Percentiles rank a stretch among this genome's conserved stretches.
phyloP scores from a whole-genome alignment of 2,888 invertebrate species.

The Cheilosia impressa region DNA sequence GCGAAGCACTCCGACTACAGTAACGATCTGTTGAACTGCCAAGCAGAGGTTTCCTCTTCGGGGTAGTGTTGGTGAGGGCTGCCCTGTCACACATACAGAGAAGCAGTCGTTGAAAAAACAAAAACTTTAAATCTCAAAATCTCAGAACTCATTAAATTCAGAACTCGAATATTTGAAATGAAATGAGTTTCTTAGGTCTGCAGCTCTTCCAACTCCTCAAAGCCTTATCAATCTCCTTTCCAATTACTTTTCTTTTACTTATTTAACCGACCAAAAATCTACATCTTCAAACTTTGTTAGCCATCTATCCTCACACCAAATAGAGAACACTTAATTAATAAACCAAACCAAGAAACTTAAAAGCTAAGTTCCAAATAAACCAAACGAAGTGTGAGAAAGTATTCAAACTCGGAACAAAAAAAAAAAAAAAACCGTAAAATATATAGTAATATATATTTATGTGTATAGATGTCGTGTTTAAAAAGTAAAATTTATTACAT shows the following conservation, averaged over 20 bases:
- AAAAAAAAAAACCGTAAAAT: constrained; percentile 23
- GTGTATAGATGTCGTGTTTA: constrained; percentile 70
- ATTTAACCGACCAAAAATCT: constrained; percentile 17
- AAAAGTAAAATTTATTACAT: constrained; percentile 50
- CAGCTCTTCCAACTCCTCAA: too few species aligned
- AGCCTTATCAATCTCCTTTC: neutral
- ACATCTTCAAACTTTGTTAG: neutral
- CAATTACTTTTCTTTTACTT: neutral
- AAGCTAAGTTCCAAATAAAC: constrained; percentile 15
- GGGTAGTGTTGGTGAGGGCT: too few species aligned
- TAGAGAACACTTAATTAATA: neutral
- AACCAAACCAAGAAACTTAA: constrained; percentile 6
- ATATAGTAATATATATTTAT: constrained; percentile 16
- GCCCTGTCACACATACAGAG: too few species aligned
- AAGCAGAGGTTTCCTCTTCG: too few species aligned
- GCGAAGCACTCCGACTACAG: too few species aligned
- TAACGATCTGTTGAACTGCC: too few species aligned
- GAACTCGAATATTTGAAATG: too few species aligned
- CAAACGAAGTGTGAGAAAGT: constrained; percentile 52
- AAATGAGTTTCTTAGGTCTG: too few species aligned
- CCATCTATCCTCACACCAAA: constrained; percentile 6
- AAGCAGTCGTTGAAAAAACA: too few species aligned
- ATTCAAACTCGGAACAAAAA: constrained; percentile 46
- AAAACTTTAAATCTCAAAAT: too few species aligned
- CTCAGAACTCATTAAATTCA: too few species aligned